Percentiles rank a stretch among this genome's conserved stretches.
phyloP scores from a whole-genome alignment of 1,140 invertebrate species.

The Leucophenga varia region DNA sequence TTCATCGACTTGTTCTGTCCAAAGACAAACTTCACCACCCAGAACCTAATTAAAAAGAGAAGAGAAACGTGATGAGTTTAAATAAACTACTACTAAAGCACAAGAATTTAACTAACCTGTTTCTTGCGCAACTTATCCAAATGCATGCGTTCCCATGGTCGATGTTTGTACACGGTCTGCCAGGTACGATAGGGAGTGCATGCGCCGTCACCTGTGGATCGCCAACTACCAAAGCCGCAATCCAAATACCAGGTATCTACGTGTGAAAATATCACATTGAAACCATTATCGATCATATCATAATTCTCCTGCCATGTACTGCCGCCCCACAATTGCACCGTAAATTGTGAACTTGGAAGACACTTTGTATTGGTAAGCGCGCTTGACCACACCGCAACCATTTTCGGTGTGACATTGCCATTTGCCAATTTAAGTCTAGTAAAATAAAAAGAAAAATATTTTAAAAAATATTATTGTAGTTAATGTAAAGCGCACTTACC shows the following conservation, averaged over 20 bases:
- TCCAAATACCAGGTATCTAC: constrained; percentile 85
- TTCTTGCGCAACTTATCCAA: constrained; percentile 41
- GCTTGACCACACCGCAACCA: constrained; percentile 77
- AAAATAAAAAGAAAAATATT: background rate
- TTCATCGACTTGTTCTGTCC: constrained; percentile 68
- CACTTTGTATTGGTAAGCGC: constrained; percentile 74
- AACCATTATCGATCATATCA: constrained; percentile 71
- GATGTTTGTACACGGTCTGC: constrained; percentile 81
- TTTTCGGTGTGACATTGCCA: constrained; percentile 63
- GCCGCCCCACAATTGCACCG: constrained; percentile 75
- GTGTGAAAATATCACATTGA: constrained; percentile 77
- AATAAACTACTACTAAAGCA: no score
- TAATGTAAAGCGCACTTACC: constrained; percentile 23
- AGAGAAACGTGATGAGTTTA: background rate
- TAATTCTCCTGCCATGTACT: constrained; percentile 75
- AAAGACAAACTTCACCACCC: constrained; percentile 70
- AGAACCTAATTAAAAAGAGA: constrained; percentile 55
- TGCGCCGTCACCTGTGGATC: constrained; percentile 66
- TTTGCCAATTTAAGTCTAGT: constrained; percentile 64
- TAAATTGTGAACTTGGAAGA: constrained; percentile 62
- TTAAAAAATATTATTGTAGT: background rate
- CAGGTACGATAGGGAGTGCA: constrained; percentile 80
- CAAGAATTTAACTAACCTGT: no score
- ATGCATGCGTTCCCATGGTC: constrained; percentile 65
- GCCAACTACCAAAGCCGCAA: constrained; percentile 80